A percentile compares a stretch with the other conserved stretches of the same genome.
phyloP scores from a whole-genome alignment of 2,888 invertebrate species.

The Cristatella mucedo region DNA sequence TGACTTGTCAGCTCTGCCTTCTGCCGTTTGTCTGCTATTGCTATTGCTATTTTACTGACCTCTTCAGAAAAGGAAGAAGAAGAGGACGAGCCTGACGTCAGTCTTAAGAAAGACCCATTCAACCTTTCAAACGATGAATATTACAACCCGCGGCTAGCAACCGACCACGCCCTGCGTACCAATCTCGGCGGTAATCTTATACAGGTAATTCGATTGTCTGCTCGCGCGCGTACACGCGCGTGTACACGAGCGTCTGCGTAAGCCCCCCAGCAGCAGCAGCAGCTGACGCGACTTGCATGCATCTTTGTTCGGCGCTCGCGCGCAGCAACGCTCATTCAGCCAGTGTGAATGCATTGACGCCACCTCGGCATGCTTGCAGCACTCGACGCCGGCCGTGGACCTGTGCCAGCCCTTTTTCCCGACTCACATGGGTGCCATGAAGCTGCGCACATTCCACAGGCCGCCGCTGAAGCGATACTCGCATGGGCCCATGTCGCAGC shows the following conservation, averaged over 20 bases:
- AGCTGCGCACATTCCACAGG: conserved; percentile 79
- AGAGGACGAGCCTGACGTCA: conserved; percentile 13
- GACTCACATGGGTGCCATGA: conserved; percentile 68
- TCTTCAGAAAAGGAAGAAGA: conserved; percentile 45
- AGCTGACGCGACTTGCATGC: no score
- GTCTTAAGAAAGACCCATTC: conserved; percentile 69
- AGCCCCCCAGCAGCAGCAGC: no score
- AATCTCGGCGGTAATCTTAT: conserved; percentile 63
- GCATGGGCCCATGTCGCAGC: conserved; percentile 55
- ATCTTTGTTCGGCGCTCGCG: no score
- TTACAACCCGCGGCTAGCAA: conserved; percentile 54
- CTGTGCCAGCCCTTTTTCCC: conserved; percentile 85
- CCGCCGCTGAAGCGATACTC: conserved; percentile 70
- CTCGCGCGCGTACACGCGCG: no score
- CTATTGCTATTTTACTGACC: no score
- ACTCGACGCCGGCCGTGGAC: conserved; percentile 93
- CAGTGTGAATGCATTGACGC: neutral
- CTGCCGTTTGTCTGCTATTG: no score
- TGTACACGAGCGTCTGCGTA: no score
- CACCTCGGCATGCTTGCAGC: conserved; percentile 50
- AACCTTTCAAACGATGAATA: conserved; percentile 94
- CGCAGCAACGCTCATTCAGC: no score
- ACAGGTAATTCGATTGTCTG: conserved; percentile 30
- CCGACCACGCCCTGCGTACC: conserved; percentile 36
- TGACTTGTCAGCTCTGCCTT: no score